Conservation (phyloP, 2,888 invertebrate genomes). For the Eupithecia subfuscata region DNA sequence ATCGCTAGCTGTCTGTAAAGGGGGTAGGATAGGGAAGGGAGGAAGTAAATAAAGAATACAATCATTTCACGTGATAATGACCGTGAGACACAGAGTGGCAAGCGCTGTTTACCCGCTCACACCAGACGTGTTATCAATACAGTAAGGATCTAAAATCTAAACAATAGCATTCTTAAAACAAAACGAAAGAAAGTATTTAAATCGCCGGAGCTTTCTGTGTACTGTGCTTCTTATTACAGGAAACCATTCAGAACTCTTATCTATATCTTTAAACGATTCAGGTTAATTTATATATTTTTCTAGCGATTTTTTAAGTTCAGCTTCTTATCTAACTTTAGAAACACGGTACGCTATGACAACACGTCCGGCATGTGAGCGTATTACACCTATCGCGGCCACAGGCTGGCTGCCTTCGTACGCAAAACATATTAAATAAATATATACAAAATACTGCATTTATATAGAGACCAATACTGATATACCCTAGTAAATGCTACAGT, state of each 20-base stretch:
- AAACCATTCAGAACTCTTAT: background rate
- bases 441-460: slow-evolving; percentile 42
- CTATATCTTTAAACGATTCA: no score
- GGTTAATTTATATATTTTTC: background rate
- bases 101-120: slow-evolving; percentile 53
- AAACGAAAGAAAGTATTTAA: background rate
- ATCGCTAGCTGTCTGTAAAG: background rate
- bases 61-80: slow-evolving; percentile 56
- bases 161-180: background rate
- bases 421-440: slow-evolving; percentile 54
- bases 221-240: background rate
- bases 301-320: background rate
- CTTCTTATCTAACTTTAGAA: background rate
- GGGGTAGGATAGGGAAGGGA: background rate
- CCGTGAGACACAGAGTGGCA: slow-evolving; percentile 65
- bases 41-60: slow-evolving; percentile 45
- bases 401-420: slow-evolving; percentile 78
- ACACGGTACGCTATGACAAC: background rate
- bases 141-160: background rate
- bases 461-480: slow-evolving; percentile 16
- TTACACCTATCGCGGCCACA: slow-evolving; percentile 54
- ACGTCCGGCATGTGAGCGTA: slow-evolving; percentile 48
- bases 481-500: slow-evolving; percentile 23
- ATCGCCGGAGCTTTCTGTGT: background rate
- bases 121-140: background rate